Percentiles rank a stretch among this genome's conserved stretches.
Conservation (phyloP, 2,113 vertebrate species). For the Promerops cafer region DNA sequence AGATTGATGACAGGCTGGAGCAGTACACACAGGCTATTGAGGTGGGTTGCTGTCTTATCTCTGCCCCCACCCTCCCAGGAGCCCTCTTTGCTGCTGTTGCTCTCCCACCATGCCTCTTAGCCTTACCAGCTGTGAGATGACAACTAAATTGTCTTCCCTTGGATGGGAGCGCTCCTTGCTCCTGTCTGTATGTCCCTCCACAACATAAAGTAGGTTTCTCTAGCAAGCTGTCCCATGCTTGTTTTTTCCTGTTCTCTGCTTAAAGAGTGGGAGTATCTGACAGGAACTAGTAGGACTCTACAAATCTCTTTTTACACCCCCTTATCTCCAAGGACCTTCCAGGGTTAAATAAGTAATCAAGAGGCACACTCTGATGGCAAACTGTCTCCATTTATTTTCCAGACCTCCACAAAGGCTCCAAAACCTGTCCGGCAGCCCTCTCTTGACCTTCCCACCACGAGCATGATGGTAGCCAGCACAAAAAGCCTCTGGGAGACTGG, state of each 20-base stretch:
- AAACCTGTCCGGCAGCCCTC: slow-evolving; percentile 69
- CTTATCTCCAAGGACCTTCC: background rate
- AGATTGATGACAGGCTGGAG: slow-evolving; percentile 86
- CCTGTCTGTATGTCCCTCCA: background rate
- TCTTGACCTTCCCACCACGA: slow-evolving; percentile 75
- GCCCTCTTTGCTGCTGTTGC: background rate
- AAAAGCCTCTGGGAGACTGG: slow-evolving; percentile 89
- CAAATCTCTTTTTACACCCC: background rate
- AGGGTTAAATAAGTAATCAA: no score
- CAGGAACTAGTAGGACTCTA: background rate
- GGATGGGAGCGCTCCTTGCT: background rate
- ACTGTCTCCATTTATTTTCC: background rate
- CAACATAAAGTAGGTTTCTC: background rate
- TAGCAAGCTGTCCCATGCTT: background rate
- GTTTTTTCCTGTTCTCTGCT: background rate
- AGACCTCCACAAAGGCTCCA: slow-evolving; percentile 75
- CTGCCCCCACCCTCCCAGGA: background rate
- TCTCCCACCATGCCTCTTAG: background rate
- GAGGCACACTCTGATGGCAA: no score
- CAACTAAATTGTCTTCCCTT: background rate
- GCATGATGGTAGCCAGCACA: slow-evolving; percentile 81
- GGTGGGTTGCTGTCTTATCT: slow-evolving; percentile 61
- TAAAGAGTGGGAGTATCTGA: background rate
- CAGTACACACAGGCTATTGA: slow-evolving; percentile 90
- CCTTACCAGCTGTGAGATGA: background rate